A percentile compares a stretch with the other conserved stretches of the same genome.
Conservation (phyloP, 53 echinoderm and acorn worm genomes). For the Zoroaster sp. region DNA sequence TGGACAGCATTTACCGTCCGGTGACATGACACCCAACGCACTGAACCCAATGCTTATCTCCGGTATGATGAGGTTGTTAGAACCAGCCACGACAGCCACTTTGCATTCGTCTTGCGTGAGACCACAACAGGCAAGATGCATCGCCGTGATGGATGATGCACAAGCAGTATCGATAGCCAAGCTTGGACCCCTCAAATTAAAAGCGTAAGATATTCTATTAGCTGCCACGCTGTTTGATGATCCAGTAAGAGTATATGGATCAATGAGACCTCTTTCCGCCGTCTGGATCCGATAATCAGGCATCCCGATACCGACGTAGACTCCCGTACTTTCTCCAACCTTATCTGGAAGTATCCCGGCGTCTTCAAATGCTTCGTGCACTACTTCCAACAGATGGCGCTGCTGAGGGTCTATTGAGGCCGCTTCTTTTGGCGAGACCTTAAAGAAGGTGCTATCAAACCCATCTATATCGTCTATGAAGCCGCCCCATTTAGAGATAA, state of each 20-base stretch:
- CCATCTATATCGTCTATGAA: slow-evolving; percentile 38
- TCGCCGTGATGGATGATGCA: slow-evolving; percentile 85
- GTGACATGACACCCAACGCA: slow-evolving; percentile 84
- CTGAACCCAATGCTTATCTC: slow-evolving; percentile 93
- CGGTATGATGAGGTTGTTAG: slow-evolving; percentile 73
- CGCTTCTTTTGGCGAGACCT: slow-evolving; percentile 74
- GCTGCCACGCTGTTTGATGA: slow-evolving; percentile 86
- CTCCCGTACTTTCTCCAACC: slow-evolving; percentile 70
- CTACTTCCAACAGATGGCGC: slow-evolving; percentile 81
- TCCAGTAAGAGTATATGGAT: slow-evolving; percentile 86
- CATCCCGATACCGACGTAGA: slow-evolving; percentile 88
- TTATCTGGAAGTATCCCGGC: slow-evolving; percentile 77
- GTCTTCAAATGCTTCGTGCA: slow-evolving; percentile 88
- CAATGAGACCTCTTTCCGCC: slow-evolving; percentile 67
- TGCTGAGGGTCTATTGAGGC: slow-evolving; percentile 87
- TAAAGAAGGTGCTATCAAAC: slow-evolving; percentile 54
- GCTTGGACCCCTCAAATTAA: slow-evolving; percentile 86
- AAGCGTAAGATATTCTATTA: slow-evolving; percentile 81
- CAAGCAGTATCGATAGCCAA: slow-evolving; percentile 90
- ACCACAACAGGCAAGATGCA: slow-evolving; percentile 85
- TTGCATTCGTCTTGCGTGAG: slow-evolving; percentile 83
- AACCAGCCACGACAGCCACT: slow-evolving; percentile 76
- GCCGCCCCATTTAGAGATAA: slow-evolving; percentile 56
- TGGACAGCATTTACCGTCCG: slow-evolving; percentile 79
- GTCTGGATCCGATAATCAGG: slow-evolving; percentile 82